A percentile compares a stretch with the other conserved stretches of the same genome.
Conservation (phyloP, 2,113 vertebrate species). For the Pholis gunnellus region DNA sequence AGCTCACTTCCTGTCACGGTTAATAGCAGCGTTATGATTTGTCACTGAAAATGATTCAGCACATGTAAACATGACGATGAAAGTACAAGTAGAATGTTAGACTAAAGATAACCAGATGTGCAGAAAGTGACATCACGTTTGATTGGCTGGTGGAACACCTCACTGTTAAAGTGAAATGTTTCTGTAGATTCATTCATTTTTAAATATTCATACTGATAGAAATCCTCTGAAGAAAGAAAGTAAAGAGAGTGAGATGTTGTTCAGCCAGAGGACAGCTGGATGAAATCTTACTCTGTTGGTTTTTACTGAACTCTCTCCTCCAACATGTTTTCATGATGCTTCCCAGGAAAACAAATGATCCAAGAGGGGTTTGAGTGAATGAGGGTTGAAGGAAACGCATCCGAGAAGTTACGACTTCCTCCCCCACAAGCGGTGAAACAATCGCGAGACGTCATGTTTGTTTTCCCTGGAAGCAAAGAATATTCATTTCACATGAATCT, state of each 20-base stretch:
- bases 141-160: background rate
- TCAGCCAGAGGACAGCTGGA: background rate
- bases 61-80: background rate
- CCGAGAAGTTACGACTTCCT: background rate
- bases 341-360: background rate
- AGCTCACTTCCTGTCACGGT: background rate
- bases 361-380: background rate
- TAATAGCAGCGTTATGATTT: too few species aligned
- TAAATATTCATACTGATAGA: too few species aligned
- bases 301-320: background rate
- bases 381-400: background rate
- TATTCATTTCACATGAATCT: background rate
- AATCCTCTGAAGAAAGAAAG: too few species aligned
- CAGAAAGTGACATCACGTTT: background rate
- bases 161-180: background rate
- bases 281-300: background rate
- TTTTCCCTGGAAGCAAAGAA: background rate
- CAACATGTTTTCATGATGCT: too few species aligned
- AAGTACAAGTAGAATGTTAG: background rate
- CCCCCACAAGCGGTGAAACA: background rate
- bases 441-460: background rate
- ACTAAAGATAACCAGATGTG: background rate
- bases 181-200: too few species aligned
- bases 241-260: background rate
- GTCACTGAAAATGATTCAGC: too few species aligned